Conservation (phyloP, 2,888 invertebrate species). For the Furcula furcula region DNA sequence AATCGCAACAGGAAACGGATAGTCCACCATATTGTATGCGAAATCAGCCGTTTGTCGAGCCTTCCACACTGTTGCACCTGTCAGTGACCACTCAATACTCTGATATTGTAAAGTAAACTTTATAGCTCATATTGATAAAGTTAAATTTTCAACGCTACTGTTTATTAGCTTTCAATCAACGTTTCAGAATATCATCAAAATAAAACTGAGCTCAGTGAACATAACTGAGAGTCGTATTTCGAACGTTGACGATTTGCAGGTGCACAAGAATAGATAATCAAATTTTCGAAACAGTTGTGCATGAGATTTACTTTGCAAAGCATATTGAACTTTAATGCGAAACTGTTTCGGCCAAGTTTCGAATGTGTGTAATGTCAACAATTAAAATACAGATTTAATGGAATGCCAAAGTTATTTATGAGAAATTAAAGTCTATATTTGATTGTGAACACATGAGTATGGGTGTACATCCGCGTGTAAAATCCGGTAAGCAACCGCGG, state of each 20-base stretch:
- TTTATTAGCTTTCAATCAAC: conserved; percentile 20
- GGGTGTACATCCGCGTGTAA: conserved; percentile 62
- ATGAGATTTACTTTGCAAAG: conserved; percentile 49
- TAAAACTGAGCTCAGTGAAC: conserved; percentile 41
- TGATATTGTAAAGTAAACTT: conserved; percentile 6
- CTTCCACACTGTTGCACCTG: conserved; percentile 75
- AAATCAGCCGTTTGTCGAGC: conserved; percentile 71
- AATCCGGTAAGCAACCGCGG: conserved; percentile 55
- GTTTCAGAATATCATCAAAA: conserved; percentile 18
- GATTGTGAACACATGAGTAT: conserved; percentile 20
- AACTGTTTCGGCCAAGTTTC: conserved; percentile 23
- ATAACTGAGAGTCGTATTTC: conserved; percentile 22
- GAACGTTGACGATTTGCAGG: conserved; percentile 47
- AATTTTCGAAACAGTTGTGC: conserved; percentile 61
- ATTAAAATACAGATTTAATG: conserved; percentile 18
- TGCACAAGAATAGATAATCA: conserved; percentile 67
- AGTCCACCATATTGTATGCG: conserved; percentile 73
- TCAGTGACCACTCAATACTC: conserved; percentile 25
- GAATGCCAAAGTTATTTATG: conserved; percentile 17
- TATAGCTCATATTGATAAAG: background rate
- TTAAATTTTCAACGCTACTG: conserved; percentile 2
- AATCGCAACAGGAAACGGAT: conserved; percentile 74
- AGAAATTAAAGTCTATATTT: conserved; percentile 19
- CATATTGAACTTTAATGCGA: conserved; percentile 34
- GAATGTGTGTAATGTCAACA: conserved; percentile 6